Base-by-base conservation (phyloP, 2,113 vertebrate species). In the Plotosus lineatus region DNA sequence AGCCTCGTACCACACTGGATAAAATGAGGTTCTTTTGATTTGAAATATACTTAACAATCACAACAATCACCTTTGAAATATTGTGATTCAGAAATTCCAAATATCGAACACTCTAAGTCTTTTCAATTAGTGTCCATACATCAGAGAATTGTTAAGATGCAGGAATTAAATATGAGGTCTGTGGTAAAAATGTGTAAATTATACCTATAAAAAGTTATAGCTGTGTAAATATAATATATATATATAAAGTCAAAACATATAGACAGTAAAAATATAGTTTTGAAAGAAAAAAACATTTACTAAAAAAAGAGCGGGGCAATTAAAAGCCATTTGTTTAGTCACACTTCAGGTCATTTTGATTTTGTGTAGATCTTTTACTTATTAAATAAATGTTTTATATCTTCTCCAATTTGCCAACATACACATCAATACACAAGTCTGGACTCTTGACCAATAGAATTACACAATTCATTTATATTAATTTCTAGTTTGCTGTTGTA, bases 151-250 rank as follows among this genome's bases (percentile, higher is more conserved):
- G 9, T 8, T 4, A 31, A 46, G 71, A 69, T 33, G 26, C 19
- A 6, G 58, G 17, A 26, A 26, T 61, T 23, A 21, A 40, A 26
- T 56, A 48, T 11, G 4, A n/a, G 46, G 44, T 26, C 71, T 71
- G 55, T 75, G 36, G 9, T 68, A 21, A 74, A 2, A 51, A 75
- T 8, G 12, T 85, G 84, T 79, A 85, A 51, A 80, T 78, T 73
- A 77, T 23, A 73, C 46, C 77, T 66, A 77, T 28, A 42, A 60
- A 17, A 33, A 26, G 6, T 72, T 17, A 50, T 7, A 72, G 69
- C 23, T 40, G 53, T 80, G 72, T 86, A 84, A 81, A 86, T 84
- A 86, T 75, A 71, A 38, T 33, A 48, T 61, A 76, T 23, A 65
- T n/a, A 38, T 38, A 36, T 33, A 36, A 36, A 60, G 53, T 4